Percentiles rank a stretch among this genome's conserved stretches.
Evolutionary conservation across 2,797 vertebrate species (phyloP).

Genomic region (Carduelis carduelis): DNA sequence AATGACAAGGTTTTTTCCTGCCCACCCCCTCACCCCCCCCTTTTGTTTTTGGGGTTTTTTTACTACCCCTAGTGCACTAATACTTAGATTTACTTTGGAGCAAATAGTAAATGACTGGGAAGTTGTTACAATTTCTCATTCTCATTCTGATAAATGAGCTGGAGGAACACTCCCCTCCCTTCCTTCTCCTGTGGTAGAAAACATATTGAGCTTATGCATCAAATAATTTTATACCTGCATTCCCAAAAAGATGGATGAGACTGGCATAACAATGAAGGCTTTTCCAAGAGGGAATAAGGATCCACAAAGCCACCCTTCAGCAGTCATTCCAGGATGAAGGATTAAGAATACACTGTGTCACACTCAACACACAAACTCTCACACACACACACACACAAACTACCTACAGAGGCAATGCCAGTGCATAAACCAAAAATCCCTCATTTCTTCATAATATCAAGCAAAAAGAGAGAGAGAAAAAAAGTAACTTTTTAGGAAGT

Average conservation of each 20-base stretch:
- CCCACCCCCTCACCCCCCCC: rapidly evolving
- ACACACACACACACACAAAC: not conserved
- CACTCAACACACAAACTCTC: not conserved
- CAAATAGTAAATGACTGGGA: slow-evolving; percentile 49
- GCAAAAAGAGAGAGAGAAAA: not conserved
- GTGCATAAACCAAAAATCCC: not conserved
- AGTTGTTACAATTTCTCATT: slow-evolving; percentile 70
- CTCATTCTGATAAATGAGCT: slow-evolving; percentile 72
- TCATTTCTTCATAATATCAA: not conserved
- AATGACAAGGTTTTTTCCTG: slow-evolving; percentile 30
- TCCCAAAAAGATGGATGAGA: slow-evolving; percentile 60
- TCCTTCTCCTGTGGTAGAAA: slow-evolving; percentile 48
- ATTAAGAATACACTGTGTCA: not conserved
- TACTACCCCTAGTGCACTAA: slow-evolving; percentile 29
- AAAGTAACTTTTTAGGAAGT: not conserved
- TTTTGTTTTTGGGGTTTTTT: not conserved
- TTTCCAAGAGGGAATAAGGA: slow-evolving; percentile 39
- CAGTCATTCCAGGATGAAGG: not conserved
- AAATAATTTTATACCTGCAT: slow-evolving; percentile 67
- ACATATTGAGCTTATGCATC: slow-evolving; percentile 65
- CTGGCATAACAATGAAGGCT: slow-evolving; percentile 6
- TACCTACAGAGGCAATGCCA: not conserved
- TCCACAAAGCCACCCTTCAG: slow-evolving; percentile 31
- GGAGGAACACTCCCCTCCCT: slow-evolving; percentile 26
- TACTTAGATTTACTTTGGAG: slow-evolving; percentile 72